Evolutionary conservation across 1,140 invertebrate species (phyloP), one percentile per base, ranked within the genome.

Genomic region (Nylanderia fulva): DNA sequence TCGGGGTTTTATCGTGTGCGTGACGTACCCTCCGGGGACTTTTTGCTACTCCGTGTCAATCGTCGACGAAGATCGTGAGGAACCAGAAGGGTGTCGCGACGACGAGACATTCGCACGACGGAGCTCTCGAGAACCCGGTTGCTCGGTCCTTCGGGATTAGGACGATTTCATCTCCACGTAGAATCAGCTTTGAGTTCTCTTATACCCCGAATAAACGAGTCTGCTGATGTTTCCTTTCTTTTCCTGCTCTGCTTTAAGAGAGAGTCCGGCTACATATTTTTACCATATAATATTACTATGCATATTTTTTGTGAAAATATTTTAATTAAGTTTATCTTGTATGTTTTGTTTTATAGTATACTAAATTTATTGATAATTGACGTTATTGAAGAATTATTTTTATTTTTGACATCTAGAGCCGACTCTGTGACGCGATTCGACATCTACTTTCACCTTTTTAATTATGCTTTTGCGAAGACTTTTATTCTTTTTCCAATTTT

Each of bases 21-120:
- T 82, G 77, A 82, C 77, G 54, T 72, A 82, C 66, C 52, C 77
- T 58, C 66, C 77, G 39, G 66, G 66, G 54, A 82, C 48, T 82
- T 82, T 72, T 82, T 72, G 77, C 66, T 52, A 72, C 27, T 29
- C 54, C 36, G n/a, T 82, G 77, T 72, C 77, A 71, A 69, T 82
- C 77, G 77, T 42, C 75, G 21, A 29, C 52, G 52, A 72, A 72
- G 68, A 72, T 15, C 77, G 36, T 58, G 33, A 68, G 61, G 36
- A 33, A 80, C 42, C 18, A 71, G 64, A 71, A 80, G 77, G 52
- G 52, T 66, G 33, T 79, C 48, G 15, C 39, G n/a, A 36, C 29
- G 75, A 48, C 27, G 42, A 77, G 74, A 79, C 75, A 79, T 68
- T 68, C 75, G 42, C 21, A 64, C 48, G 36, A 60, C 33, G 27